These are phyloP conservation scores for Cygnus olor DNA, from an alignment of 2,797 vertebrate genomes.

Conservation along the genomic window DNA sequence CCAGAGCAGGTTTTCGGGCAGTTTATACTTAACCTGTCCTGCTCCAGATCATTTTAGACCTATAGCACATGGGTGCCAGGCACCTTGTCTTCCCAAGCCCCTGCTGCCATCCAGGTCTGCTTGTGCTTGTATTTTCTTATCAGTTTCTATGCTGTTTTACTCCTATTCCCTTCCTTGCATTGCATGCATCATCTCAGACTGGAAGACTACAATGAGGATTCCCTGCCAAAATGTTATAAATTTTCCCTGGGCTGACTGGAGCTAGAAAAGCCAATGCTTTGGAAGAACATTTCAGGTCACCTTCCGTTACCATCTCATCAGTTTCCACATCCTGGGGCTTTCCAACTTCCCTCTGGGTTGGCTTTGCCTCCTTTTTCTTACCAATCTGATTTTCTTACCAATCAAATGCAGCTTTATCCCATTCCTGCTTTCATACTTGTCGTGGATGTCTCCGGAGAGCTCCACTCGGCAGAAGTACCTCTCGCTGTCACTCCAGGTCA, in stretches of 20 bases:
- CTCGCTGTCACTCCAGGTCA: conserved; percentile 85
- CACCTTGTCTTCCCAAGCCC: neutral
- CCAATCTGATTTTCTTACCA: conserved; percentile 68
- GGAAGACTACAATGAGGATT: neutral
- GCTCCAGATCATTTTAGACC: neutral
- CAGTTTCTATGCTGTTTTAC: neutral
- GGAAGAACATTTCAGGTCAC: neutral
- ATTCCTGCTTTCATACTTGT: conserved; percentile 89
- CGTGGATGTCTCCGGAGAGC: conserved; percentile 81
- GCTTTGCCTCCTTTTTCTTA: neutral
- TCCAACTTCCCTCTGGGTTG: rapidly evolving
- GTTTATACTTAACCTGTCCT: neutral
- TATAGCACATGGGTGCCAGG: rapidly evolving
- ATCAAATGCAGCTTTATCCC: conserved; percentile 87
- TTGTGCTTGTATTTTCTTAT: neutral
- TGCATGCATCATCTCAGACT: rapidly evolving
- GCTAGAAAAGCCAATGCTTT: neutral
- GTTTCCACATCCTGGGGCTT: neutral
- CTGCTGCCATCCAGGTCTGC: no score
- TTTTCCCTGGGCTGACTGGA: neutral
- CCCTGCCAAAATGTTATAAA: neutral
- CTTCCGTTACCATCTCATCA: neutral
- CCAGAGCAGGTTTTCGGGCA: rapidly evolving
- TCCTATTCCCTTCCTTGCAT: neutral
- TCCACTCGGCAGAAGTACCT: conserved; percentile 92